Percentiles rank a stretch among this genome's conserved stretches.
Conservation (phyloP, 2,888 invertebrate genomes). For the Tricholauxania praeusta region DNA sequence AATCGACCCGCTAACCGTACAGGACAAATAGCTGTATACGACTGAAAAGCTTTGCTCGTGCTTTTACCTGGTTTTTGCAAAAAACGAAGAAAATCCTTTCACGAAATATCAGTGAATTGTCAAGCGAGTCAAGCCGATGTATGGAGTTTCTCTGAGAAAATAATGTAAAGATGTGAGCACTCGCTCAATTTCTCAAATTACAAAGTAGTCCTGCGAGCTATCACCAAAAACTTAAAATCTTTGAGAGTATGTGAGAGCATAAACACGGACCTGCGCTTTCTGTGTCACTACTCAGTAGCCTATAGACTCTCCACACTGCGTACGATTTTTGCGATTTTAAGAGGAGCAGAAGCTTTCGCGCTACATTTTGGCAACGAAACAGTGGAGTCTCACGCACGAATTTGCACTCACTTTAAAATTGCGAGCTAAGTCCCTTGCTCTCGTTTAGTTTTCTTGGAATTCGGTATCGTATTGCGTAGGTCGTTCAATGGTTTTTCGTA, state of each 20-base stretch:
- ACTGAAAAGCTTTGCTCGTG: constrained; percentile 65
- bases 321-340: too few species aligned
- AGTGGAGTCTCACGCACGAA: neutral
- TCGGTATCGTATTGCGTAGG: constrained; percentile 31
- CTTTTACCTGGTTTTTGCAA: constrained; percentile 61
- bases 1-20: constrained; percentile 55
- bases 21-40: constrained; percentile 64
- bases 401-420: neutral
- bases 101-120: too few species aligned
- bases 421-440: constrained; percentile 8
- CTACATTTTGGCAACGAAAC: neutral
- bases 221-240: too few species aligned
- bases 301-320: too few species aligned
- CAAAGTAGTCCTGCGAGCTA: too few species aligned
- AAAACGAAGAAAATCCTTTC: neutral
- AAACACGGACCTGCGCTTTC: too few species aligned
- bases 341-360: neutral
- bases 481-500: neutral
- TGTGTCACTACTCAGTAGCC: too few species aligned
- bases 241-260: too few species aligned
- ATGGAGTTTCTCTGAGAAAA: too few species aligned
- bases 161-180: too few species aligned
- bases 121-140: too few species aligned
- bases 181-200: too few species aligned
- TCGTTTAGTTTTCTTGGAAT: neutral